Percentiles rank a stretch among this genome's conserved stretches.
These are phyloP conservation scores for Solea solea DNA, from an alignment of 2,113 vertebrate species.

Conservation along the genomic window DNA sequence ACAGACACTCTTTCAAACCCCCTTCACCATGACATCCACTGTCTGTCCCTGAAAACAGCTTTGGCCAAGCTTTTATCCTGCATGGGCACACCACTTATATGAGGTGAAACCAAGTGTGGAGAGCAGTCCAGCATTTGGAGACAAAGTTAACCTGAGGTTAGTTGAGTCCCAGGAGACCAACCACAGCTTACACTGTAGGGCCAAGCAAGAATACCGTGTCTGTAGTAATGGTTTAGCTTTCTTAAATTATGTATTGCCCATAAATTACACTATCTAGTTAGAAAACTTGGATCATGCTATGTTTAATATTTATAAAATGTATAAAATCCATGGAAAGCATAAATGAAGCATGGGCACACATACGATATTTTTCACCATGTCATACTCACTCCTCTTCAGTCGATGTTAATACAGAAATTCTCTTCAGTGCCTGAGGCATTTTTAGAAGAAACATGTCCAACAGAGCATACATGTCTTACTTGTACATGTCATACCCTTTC, in stretches of 20 bases:
- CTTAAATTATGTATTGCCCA: neutral
- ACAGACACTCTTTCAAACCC: neutral
- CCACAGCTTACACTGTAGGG: neutral
- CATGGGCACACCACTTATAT: slow-evolving; percentile 22
- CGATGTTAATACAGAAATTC: neutral
- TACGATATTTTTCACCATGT: neutral
- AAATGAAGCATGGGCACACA: neutral
- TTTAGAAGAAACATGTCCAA: neutral
- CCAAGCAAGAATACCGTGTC: neutral
- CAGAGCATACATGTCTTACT: neutral
- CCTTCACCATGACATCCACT: neutral
- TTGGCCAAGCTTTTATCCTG: slow-evolving; percentile 17
- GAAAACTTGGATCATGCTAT: neutral
- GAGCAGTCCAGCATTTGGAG: slow-evolving; percentile 11
- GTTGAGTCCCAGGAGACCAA: slow-evolving; percentile 12
- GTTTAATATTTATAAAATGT: neutral
- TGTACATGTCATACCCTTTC: neutral
- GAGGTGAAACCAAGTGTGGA: slow-evolving; percentile 33
- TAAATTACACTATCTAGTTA: slow-evolving; percentile 22
- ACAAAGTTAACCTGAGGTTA: slow-evolving; percentile 18
- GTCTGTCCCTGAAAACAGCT: slow-evolving; percentile 8
- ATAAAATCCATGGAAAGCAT: neutral
- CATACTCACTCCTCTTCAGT: neutral
- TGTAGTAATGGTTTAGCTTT: neutral
- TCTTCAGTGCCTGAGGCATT: neutral